phyloP scores from a whole-genome alignment of 1,140 invertebrate genomes.

The Trichonephila inaurata region DNA sequence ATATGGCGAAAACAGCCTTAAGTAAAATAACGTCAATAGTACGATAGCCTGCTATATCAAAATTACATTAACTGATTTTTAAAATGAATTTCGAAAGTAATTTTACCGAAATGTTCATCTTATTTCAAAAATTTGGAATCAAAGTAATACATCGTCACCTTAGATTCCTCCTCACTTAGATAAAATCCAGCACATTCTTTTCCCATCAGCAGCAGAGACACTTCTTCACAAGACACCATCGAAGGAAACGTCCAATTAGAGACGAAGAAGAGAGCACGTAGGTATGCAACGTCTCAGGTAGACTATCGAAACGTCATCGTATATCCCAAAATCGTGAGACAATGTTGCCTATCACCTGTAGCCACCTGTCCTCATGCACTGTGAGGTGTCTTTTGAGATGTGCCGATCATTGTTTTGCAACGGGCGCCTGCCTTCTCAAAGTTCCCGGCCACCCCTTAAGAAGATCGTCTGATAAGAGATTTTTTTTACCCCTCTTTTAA shows the following conservation, averaged over 20 bases:
- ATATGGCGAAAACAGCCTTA: no score
- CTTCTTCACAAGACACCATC: not conserved
- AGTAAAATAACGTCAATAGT: no score
- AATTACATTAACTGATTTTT: no score
- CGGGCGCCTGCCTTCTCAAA: conserved; percentile 19
- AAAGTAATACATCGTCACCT: not conserved
- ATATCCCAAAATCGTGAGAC: conserved; percentile 54
- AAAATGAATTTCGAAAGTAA: no score
- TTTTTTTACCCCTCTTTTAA: not conserved
- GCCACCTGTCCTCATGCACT: conserved; percentile 49
- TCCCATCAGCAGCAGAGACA: not conserved
- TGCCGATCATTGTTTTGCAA: conserved; percentile 66
- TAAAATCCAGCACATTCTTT: not conserved
- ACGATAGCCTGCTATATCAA: no score
- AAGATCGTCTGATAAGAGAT: conserved; percentile 50
- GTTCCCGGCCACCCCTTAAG: conserved; percentile 52
- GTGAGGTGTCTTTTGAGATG: conserved; percentile 63
- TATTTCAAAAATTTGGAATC: no score
- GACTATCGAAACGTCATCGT: not conserved
- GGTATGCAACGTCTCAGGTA: not conserved
- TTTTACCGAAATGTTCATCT: no score
- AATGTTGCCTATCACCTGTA: conserved; percentile 46
- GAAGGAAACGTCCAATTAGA: conserved; percentile 22
- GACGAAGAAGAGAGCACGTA: not conserved
- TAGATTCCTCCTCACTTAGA: not conserved